Evolutionary conservation across 2,888 invertebrate genomes (phyloP).

Genomic region (Gymnoscelis rufifasciata): DNA sequence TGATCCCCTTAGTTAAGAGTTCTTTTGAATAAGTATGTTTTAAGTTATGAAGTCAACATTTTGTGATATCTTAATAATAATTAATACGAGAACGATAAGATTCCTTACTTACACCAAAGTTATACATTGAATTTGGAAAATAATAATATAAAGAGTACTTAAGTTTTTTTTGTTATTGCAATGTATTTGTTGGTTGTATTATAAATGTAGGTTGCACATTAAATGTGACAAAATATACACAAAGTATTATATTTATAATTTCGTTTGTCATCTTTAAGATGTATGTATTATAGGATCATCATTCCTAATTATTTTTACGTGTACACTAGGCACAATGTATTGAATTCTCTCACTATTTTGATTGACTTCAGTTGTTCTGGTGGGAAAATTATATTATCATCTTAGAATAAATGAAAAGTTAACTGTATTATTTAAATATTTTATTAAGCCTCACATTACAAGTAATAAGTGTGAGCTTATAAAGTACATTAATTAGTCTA

Average conservation of each 20-base stretch:
- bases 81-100: neutral
- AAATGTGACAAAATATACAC: conserved; percentile 9
- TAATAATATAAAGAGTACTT: neutral
- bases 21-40: neutral
- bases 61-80: neutral
- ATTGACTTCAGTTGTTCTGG: too few species aligned
- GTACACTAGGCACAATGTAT: too few species aligned
- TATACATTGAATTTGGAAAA: neutral
- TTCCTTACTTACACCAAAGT: conserved; percentile 24
- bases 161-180: neutral
- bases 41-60: neutral
- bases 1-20: too few species aligned
- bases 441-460: too few species aligned
- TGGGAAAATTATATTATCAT: too few species aligned
- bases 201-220: conserved; percentile 11
- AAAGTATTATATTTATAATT: conserved; percentile 1
- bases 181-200: conserved; percentile 24
- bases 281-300: neutral
- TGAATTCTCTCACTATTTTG: too few species aligned
- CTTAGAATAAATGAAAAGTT: too few species aligned
- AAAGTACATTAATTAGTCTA: too few species aligned
- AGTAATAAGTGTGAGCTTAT: too few species aligned
- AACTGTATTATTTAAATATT: too few species aligned
- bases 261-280: neutral
- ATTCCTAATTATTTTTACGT: too few species aligned